These are phyloP conservation scores for Phrixothrix hirtus DNA, from an alignment of 2,888 invertebrate genomes.

Conservation along the genomic window DNA sequence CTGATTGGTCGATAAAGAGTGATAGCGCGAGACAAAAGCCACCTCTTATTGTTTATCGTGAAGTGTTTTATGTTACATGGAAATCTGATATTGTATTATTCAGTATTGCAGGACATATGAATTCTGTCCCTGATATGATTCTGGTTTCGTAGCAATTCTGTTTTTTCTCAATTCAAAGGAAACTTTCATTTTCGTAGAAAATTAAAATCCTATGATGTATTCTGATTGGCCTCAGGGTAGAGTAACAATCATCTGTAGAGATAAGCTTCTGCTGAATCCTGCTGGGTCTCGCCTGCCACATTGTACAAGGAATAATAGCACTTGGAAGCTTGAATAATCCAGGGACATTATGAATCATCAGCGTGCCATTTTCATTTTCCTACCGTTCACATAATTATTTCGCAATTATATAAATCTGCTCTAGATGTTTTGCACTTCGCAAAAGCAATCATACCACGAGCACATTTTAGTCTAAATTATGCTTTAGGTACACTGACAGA, in stretches of 20 bases:
- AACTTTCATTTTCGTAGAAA: slow-evolving; percentile 31
- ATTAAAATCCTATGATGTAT: slow-evolving; percentile 32
- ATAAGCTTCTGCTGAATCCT: slow-evolving; percentile 30
- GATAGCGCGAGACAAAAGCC: slow-evolving; percentile 46
- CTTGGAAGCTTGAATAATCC: slow-evolving; percentile 24
- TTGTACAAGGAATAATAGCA: slow-evolving; percentile 20
- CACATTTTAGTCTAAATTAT: slow-evolving; percentile 1
- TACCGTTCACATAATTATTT: slow-evolving; percentile 21
- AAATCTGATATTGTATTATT: slow-evolving; percentile 29
- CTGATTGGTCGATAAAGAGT: slow-evolving; percentile 48
- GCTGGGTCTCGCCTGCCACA: slow-evolving; percentile 17
- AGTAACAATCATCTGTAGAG: slow-evolving; percentile 33
- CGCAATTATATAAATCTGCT: slow-evolving; percentile 25
- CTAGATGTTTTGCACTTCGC: slow-evolving; percentile 9
- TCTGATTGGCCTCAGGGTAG: slow-evolving; percentile 34
- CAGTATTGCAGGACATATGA: slow-evolving; percentile 19
- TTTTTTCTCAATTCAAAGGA: slow-evolving; percentile 15
- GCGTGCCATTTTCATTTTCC: slow-evolving; percentile 26
- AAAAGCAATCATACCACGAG: slow-evolving; percentile 6
- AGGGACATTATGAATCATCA: slow-evolving; percentile 26
- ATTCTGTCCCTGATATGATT: neutral
- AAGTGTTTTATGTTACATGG: slow-evolving; percentile 41
- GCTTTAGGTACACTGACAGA: neutral
- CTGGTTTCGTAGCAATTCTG: slow-evolving; percentile 4
- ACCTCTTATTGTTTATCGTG: slow-evolving; percentile 44